Base-by-base conservation (phyloP, 1,140 invertebrate genomes). In the Ostrea denselamellosa region DNA sequence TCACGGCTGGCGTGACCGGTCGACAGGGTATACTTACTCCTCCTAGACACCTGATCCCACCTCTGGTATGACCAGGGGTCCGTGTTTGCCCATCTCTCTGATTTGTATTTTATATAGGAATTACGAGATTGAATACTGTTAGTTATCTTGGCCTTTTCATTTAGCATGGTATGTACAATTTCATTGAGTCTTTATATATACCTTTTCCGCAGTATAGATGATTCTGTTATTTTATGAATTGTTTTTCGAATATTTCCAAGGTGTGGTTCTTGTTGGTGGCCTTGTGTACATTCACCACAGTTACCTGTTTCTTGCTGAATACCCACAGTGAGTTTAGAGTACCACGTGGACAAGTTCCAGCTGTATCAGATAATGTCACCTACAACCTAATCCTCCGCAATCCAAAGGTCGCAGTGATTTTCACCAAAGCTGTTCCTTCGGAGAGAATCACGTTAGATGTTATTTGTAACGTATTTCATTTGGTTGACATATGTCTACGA, bases 401-500 rank as follows among this genome's bases (percentile, higher is more conserved):
- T 28, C 34, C 34, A 19, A 51, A 51, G 25, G 10, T 8, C 14
- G 51, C 19, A n/a, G 14, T 17, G 51, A 8, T 82, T 0, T 44
- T 14, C 51, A 44, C 34, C 77, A 82, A 51, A 14, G 65, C n/a
- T 25, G 65, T n/a, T 68, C 77, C 77, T 44, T 5, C 51, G 5
- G 34, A 51, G 51, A 7, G 10, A 44, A 1, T 82, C 7, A 82
- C 34, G 10, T 19, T 52, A 3, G 85, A 86, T n/a, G n/a, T 68
- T 17, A 71, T 71, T 12, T 22, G 8, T 9, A 86, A 86, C 34
- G 44, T 12, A 25, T 12, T 86, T n/a, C 51, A 71, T 9, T 44
- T 86, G 28, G n/a, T 86, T 51, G 85, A 86, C 14, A 19, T 71
- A 7, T 68, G 68, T 12, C 3, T 86, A 10, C 58, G 85, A 44